phyloP scores from a whole-genome alignment of 1,140 invertebrate genomes.

The Trichonephila inaurata region DNA sequence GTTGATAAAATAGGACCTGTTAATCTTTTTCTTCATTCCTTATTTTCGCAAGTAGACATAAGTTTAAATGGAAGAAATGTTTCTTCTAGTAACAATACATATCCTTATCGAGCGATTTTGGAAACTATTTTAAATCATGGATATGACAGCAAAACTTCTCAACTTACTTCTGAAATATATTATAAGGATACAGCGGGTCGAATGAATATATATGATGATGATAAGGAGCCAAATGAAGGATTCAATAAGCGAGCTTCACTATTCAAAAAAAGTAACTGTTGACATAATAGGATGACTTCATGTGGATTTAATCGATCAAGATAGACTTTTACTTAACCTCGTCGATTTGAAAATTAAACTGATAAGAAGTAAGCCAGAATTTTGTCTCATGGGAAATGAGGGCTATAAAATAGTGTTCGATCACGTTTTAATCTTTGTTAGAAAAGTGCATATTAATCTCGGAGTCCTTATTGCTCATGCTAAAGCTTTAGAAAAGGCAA shows the following conservation, averaged over 20 bases:
- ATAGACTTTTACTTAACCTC: too few relatives aligned
- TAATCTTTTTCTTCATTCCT: conserved; percentile 50
- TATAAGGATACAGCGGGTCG: neutral
- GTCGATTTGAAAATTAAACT: too few relatives aligned
- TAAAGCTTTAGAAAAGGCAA: conserved; percentile 38
- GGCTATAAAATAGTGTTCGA: conserved; percentile 15
- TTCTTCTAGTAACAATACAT: conserved; percentile 1
- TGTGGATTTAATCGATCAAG: too few relatives aligned
- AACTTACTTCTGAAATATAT: conserved; percentile 29
- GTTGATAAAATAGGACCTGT: conserved; percentile 46
- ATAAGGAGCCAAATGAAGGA: too few relatives aligned
- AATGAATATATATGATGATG: neutral
- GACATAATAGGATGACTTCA: too few relatives aligned
- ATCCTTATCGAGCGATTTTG: conserved; percentile 3
- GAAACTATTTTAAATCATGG: neutral
- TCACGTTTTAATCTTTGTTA: neutral
- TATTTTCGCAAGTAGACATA: conserved; percentile 60
- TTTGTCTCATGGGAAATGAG: conserved; percentile 20
- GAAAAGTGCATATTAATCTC: neutral
- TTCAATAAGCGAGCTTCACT: too few relatives aligned
- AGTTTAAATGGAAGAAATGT: conserved; percentile 24
- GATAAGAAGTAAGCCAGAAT: neutral
- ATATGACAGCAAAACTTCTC: neutral
- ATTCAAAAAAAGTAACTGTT: too few relatives aligned
- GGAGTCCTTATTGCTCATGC: neutral